These are phyloP conservation scores for Monarcha castaneiventris DNA, from an alignment of 2,113 vertebrate species.

Conservation along the genomic window DNA sequence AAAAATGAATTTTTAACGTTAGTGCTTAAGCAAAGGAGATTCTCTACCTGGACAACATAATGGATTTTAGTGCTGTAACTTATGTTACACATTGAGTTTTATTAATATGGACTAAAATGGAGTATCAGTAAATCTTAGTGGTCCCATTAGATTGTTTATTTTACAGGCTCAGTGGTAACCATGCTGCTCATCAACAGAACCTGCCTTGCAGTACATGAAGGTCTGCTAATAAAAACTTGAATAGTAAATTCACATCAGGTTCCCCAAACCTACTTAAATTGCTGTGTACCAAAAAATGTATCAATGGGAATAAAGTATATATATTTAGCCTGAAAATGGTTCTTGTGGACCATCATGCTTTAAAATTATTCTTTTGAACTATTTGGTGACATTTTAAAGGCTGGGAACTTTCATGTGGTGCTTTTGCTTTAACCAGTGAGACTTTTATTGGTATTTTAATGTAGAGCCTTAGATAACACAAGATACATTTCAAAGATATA, in stretches of 20 bases:
- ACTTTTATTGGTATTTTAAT: background rate
- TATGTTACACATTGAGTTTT: background rate
- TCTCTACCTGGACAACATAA: background rate
- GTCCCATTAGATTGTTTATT: background rate
- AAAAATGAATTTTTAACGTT: background rate
- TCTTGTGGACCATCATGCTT: background rate
- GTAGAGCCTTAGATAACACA: background rate
- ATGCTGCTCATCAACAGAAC: background rate
- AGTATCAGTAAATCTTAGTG: background rate
- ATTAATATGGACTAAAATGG: background rate
- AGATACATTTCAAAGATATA: background rate
- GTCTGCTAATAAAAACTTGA: background rate
- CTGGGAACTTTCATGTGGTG: background rate
- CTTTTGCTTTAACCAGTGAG: background rate
- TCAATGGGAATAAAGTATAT: background rate
- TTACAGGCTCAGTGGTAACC: background rate
- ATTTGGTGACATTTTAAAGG: background rate
- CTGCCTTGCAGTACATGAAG: background rate
- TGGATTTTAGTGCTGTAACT: background rate
- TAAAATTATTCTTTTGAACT: background rate
- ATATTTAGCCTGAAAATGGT: background rate
- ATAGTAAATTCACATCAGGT: background rate
- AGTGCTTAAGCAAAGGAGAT: background rate
- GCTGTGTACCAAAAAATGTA: background rate
- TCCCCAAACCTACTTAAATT: background rate